Evolutionary conservation across 2,797 vertebrate species (phyloP).

Genomic region (Melanotaenia nigrans): DNA sequence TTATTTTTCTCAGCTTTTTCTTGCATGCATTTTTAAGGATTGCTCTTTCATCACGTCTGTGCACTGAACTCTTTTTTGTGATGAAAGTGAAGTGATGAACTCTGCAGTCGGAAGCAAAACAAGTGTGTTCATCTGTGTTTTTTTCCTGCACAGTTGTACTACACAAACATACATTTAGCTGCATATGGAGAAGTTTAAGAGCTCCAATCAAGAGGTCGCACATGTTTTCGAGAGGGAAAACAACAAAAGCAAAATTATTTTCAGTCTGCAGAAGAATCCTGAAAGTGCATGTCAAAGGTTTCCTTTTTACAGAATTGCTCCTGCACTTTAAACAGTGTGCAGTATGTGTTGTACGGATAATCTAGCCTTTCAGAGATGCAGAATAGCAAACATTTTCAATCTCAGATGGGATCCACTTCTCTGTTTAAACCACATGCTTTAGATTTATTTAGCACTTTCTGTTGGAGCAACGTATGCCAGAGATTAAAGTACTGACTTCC

Average conservation of each 20-base stretch:
- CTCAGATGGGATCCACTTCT: slow-evolving; percentile 29
- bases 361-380: slow-evolving; percentile 4
- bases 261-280: slow-evolving; percentile 38
- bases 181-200: slow-evolving; percentile 41
- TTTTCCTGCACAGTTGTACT: slow-evolving; percentile 16
- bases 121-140: slow-evolving; percentile 1
- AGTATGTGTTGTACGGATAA: background rate
- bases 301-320: slow-evolving; percentile 45
- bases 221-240: slow-evolving; percentile 34
- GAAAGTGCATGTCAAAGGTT: slow-evolving; percentile 52
- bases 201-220: slow-evolving; percentile 40
- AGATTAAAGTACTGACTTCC: slow-evolving; percentile 51
- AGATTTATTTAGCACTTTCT: slow-evolving; percentile 12
- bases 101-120: slow-evolving; percentile 1
- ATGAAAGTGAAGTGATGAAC: slow-evolving; percentile 26
- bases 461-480: slow-evolving; percentile 25
- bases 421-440: slow-evolving; percentile 15
- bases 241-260: slow-evolving; percentile 49
- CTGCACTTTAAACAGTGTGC: slow-evolving; percentile 34
- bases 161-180: slow-evolving; percentile 47
- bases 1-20: background rate
- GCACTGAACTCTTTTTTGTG: slow-evolving; percentile 6
- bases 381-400: slow-evolving; percentile 17
- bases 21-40: slow-evolving; percentile 7
- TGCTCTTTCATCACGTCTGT: slow-evolving; percentile 7